Base-by-base conservation (phyloP, 53 echinoderm and acorn worm species). In the Actinopyga echinites region DNA sequence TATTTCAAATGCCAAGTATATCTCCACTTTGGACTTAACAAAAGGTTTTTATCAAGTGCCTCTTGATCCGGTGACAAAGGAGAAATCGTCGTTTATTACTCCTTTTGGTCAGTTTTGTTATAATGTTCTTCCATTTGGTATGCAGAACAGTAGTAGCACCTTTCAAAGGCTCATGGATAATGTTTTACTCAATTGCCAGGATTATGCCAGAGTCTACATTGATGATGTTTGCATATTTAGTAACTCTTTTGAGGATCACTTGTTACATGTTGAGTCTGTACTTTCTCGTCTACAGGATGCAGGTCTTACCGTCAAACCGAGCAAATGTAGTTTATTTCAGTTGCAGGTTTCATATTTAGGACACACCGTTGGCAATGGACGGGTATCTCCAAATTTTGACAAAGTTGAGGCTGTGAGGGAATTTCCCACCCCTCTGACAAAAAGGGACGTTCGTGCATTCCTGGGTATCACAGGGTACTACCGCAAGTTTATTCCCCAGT, bases 91-190 rank as follows among this genome's bases (percentile, higher is more conserved):
- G n/a, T n/a, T n/a, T n/a, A n/a, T n/a, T n/a, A n/a, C n/a, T n/a
- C n/a, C n/a, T n/a, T n/a, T n/a, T n/a, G n/a, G n/a, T n/a, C n/a
- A n/a, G n/a, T n/a, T n/a, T n/a, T n/a, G n/a, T n/a, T n/a, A n/a
- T n/a, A n/a, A n/a, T n/a, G n/a, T n/a, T n/a, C n/a, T n/a, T n/a
- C 91, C 91, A 1, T 91, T 87, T 40, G 91, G 84, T 6, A 83
- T 91, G 80, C 83, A 83, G 38, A 90, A 87, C 62, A 55, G 65
- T 26, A 57, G 79, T 67, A 35, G 60, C 23, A 89, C 89, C 20
- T 82, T 74, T 29, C 74, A 74, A 36, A 78, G 79, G n/a, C n/a
- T n/a, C n/a, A n/a, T n/a, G n/a, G n/a, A n/a, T n/a, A n/a, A n/a
- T n/a, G n/a, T n/a, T n/a, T 45, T 90, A 26, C 12, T 10, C 17